Conservation (phyloP, 53 echinoderm and acorn worm genomes). For the Crossaster papposus region DNA sequence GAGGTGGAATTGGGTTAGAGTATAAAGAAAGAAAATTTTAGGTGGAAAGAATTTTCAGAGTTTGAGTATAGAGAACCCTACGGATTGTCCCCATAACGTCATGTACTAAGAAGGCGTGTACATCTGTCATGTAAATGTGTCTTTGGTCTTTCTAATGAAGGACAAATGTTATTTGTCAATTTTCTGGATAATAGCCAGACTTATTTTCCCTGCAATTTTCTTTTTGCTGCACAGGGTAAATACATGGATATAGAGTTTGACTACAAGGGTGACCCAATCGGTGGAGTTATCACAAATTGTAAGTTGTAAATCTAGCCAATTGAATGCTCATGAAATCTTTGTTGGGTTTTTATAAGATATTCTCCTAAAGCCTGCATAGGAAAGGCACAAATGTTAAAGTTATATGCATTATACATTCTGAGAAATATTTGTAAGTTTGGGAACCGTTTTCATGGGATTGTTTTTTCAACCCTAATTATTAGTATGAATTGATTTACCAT, state of each 20-base stretch:
- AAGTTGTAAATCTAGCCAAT: conserved; percentile 47
- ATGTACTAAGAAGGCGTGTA: too few relatives aligned
- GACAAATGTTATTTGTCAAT: too few relatives aligned
- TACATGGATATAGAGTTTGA: conserved; percentile 99
- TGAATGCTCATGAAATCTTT: background rate
- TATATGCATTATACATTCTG: background rate
- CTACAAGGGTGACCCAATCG: conserved; percentile 96
- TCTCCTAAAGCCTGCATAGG: background rate
- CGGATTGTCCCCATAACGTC: too few relatives aligned
- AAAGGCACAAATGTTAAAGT: background rate
- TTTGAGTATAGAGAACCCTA: too few relatives aligned
- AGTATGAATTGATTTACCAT: too few relatives aligned
- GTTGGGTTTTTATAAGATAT: background rate
- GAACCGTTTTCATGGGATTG: background rate
- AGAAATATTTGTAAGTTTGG: background rate
- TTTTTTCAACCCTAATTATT: background rate
- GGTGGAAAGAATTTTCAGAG: too few relatives aligned
- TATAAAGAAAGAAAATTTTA: too few relatives aligned
- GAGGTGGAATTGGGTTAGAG: too few relatives aligned
- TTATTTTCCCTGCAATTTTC: background rate
- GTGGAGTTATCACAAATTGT: conserved; percentile 98
- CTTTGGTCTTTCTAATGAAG: background rate
- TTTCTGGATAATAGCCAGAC: too few relatives aligned
- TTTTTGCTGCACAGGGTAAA: conserved; percentile 74
- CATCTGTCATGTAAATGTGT: background rate